These are phyloP conservation scores for Saxidomus purpurata DNA, from an alignment of 1,140 invertebrate genomes.

Conservation along the genomic window DNA sequence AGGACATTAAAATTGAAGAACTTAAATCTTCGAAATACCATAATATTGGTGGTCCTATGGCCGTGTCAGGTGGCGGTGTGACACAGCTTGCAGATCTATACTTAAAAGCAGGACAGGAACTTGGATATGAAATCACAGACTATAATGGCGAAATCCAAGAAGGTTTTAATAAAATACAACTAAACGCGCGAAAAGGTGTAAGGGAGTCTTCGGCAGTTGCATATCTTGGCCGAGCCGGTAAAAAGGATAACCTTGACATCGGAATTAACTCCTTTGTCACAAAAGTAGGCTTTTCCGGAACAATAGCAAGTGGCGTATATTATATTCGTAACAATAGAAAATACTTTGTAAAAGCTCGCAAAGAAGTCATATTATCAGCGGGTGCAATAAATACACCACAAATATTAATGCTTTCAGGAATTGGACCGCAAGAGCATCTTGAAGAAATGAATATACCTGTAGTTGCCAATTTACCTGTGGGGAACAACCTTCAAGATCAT, in stretches of 20 bases:
- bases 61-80: neutral
- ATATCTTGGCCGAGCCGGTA: neutral
- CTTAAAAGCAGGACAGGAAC: neutral
- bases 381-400: constrained; percentile 91
- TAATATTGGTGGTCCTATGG: neutral
- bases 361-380: constrained; percentile 58
- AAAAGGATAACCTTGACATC: constrained; percentile 13
- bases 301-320: constrained; percentile 18
- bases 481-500: constrained; percentile 9
- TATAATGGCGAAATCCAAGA: constrained; percentile 32
- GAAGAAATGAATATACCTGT: constrained; percentile 22
- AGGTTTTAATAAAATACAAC: constrained; percentile 12
- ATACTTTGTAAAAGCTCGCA: constrained; percentile 19
- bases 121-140: constrained; percentile 42
- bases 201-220: neutral
- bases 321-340: constrained; percentile 23
- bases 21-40: constrained; percentile 3
- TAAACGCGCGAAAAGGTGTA: neutral
- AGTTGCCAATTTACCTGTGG: no score
- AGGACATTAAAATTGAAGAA: neutral
- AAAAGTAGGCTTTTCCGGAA: neutral
- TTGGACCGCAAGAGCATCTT: constrained; percentile 89
- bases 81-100: neutral
- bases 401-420: constrained; percentile 95
- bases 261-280: neutral